Conservation (phyloP, 2,888 invertebrate species). For the Amphipoea lucens region DNA sequence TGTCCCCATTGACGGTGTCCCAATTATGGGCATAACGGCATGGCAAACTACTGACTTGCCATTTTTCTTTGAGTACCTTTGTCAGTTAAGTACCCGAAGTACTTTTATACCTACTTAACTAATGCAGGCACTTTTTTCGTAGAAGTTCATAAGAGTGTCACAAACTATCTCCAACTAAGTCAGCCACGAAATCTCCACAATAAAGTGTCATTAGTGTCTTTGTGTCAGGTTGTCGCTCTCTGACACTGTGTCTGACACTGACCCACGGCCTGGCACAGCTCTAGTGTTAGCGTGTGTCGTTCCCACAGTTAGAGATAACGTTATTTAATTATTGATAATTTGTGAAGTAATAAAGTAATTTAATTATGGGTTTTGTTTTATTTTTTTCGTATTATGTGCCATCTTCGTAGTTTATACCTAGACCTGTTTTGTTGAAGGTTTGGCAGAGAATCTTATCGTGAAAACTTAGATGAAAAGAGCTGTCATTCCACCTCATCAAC, state of each 20-base stretch:
- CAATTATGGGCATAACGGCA: not conserved
- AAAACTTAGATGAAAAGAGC: not conserved
- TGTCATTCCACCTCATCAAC: not conserved
- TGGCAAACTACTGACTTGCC: not conserved
- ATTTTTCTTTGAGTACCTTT: not conserved
- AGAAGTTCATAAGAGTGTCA: not conserved
- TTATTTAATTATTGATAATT: constrained; percentile 44
- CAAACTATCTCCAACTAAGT: constrained; percentile 36
- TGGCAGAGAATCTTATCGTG: not conserved
- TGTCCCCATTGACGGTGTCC: too few species aligned
- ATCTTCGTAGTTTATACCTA: not conserved
- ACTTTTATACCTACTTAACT: not conserved
- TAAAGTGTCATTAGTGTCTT: constrained; percentile 17
- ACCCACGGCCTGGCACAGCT: constrained; percentile 54
- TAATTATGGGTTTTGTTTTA: constrained; percentile 35
- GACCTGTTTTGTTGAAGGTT: not conserved
- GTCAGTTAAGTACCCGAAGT: not conserved
- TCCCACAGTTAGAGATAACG: constrained; percentile 58
- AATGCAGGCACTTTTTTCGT: not conserved
- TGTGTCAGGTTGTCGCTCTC: constrained; percentile 51
- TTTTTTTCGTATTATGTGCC: constrained; percentile 11
- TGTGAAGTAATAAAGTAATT: constrained; percentile 54
- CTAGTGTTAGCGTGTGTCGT: constrained; percentile 48
- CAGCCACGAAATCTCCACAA: constrained; percentile 32
- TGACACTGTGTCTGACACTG: constrained; percentile 45